Evolutionary conservation across 2,888 invertebrate genomes (phyloP).

Genomic region (Tenthredo notha): DNA sequence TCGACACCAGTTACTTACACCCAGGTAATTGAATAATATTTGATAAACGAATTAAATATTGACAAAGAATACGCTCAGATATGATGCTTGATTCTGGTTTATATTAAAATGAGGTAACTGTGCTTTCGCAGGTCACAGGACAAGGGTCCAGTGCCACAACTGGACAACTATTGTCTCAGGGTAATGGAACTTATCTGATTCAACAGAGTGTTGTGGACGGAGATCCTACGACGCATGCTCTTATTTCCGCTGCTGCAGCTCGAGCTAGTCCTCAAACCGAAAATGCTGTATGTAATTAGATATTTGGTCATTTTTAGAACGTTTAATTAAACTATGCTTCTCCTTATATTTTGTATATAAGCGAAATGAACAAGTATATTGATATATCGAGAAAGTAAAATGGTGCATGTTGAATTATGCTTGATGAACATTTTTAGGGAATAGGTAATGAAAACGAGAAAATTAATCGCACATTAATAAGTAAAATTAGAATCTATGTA

Average conservation of each 20-base stretch:
- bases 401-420: constrained; percentile 47
- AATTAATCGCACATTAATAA: background rate
- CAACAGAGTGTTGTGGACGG: constrained; percentile 84
- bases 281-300: constrained; percentile 81
- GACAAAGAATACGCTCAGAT: background rate
- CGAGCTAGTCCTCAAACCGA: constrained; percentile 86
- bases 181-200: constrained; percentile 83
- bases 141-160: constrained; percentile 76
- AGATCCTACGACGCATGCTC: constrained; percentile 80
- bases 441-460: background rate
- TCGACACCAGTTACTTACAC: constrained; percentile 83
- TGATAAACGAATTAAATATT: background rate
- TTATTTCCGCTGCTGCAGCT: constrained; percentile 80
- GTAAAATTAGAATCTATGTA: constrained; percentile 21
- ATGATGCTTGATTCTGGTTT: background rate
- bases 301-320: constrained; percentile 56
- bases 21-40: constrained; percentile 78
- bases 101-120: constrained; percentile 5
- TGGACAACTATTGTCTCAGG: constrained; percentile 77
- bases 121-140: constrained; percentile 71
- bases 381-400: background rate
- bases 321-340: constrained; percentile 23
- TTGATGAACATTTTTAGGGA: background rate
- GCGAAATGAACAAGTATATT: background rate
- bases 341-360: background rate